Evolutionary conservation across 2,113 vertebrate species (phyloP), one percentile per base, ranked within the genome.

Genomic region (Malaclemys terrapin): DNA sequence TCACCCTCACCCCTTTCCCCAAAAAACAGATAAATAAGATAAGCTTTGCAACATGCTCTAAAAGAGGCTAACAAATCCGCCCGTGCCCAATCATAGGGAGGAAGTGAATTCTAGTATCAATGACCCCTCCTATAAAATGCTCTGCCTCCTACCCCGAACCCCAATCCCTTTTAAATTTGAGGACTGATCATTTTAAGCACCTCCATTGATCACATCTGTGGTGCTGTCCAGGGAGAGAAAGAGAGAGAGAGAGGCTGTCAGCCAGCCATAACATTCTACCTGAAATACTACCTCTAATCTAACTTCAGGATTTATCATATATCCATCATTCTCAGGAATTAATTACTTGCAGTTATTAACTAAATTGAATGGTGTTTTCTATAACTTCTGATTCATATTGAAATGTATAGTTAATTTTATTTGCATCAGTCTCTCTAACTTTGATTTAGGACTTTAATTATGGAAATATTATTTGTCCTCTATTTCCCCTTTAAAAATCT

Each of bases 391-490:
- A 98, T 96, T 97, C 89, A 94, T 94, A 93, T 65, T 96, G 82
- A 14, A 65, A 87, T 75, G 88, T 88, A 69, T 88, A 93, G 69
- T 86, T 93, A 95, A 96, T 96, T 93, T 94, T 97, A 86, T 95
- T 95, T 98, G 80, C 56, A 88, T 94, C 94, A 84, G 79, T 80
- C 88, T 97, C 87, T 96, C 50, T 94, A 96, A 95, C 87, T 93
- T 54, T 97, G 91, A 97, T 97, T 97, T 97, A 97, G 93, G 85
- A 94, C 89, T 95, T 98, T 95, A 97, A 94, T 97, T 97, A 94
- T 54, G 92, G 79, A 94, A 98, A 93, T 93, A 96, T 83, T 95
- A 93, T 97, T 97, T 97, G 87, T 54, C 81, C 80, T 97, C 62
- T 80, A 89, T 96, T 96, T 97, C 90, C 83, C 95, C 82, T 93